phyloP scores from a whole-genome alignment of 2,888 invertebrate genomes.

The Drosophila greeni region DNA sequence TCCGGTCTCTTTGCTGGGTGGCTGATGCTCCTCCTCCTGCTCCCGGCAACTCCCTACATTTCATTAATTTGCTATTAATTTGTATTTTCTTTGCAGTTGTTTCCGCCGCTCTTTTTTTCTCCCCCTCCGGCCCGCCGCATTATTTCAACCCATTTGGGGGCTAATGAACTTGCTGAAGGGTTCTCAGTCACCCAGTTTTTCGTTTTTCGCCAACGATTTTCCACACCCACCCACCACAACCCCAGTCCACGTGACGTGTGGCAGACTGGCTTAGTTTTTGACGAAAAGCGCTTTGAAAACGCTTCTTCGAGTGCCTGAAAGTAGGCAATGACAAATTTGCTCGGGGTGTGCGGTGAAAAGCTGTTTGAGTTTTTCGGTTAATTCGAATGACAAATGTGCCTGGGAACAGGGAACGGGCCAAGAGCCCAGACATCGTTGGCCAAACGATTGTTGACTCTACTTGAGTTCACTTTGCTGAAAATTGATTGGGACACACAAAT shows the following conservation, averaged over 20 bases:
- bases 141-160: slow-evolving; percentile 71
- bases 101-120: slow-evolving; percentile 57
- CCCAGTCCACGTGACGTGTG: slow-evolving; percentile 27
- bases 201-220: slow-evolving; percentile 4
- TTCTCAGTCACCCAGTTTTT: slow-evolving; percentile 25
- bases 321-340: slow-evolving; percentile 63
- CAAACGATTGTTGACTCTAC: slow-evolving; percentile 39
- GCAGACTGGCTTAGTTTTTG: slow-evolving; percentile 60
- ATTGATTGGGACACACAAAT: slow-evolving; percentile 31
- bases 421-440: slow-evolving; percentile 23
- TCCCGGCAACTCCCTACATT: slow-evolving; percentile 54
- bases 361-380: slow-evolving; percentile 42
- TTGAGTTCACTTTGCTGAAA: slow-evolving; percentile 39
- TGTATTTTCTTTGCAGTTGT: slow-evolving; percentile 69
- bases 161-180: slow-evolving; percentile 67
- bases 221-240: neutral
- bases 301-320: slow-evolving; percentile 44
- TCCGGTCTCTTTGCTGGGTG: slow-evolving; percentile 4
- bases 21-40: slow-evolving; percentile 16
- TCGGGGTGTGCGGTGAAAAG: slow-evolving; percentile 29
- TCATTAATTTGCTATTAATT: slow-evolving; percentile 74
- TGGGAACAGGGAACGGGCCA: slow-evolving; percentile 17
- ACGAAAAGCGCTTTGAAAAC: slow-evolving; percentile 49
- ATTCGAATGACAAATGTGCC: slow-evolving; percentile 42
- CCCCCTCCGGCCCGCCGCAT: slow-evolving; percentile 47